Evolutionary conservation across 2,113 vertebrate species (phyloP).

Genomic region (Cairina moschata): DNA sequence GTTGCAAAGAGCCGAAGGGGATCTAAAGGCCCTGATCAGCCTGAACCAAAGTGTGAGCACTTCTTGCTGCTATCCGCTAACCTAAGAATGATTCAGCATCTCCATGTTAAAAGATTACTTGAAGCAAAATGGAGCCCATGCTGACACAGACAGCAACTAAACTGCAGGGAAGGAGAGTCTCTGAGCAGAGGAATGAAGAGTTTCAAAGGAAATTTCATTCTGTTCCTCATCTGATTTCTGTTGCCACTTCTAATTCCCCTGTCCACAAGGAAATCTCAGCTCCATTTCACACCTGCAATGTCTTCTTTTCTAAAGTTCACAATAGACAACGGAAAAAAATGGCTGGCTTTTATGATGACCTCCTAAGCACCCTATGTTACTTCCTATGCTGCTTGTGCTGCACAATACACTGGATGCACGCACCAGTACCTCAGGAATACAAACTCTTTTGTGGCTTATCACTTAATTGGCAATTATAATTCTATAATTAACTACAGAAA

Average conservation of each 20-base stretch:
- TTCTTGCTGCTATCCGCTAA: background rate
- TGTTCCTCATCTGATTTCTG: background rate
- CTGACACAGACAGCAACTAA: background rate
- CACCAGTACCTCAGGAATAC: slow-evolving; percentile 6
- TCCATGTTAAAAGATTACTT: background rate
- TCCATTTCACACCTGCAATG: background rate
- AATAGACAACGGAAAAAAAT: background rate
- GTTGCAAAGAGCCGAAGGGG: background rate
- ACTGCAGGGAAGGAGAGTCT: background rate
- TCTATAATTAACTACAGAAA: slow-evolving; percentile 53
- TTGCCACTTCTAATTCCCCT: background rate
- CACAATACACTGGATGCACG: background rate
- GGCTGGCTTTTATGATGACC: too few species aligned
- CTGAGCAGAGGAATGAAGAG: background rate
- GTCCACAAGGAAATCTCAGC: background rate
- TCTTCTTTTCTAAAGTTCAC: background rate
- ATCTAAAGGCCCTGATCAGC: background rate
- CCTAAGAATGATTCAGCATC: background rate
- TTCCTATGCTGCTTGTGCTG: background rate
- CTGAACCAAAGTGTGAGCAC: background rate
- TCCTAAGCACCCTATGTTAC: background rate
- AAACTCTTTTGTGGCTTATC: slow-evolving; percentile 38
- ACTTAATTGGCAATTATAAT: slow-evolving; percentile 69
- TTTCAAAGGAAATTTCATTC: background rate
- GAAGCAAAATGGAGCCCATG: background rate